A percentile compares a stretch with the other conserved stretches of the same genome.
These are phyloP conservation scores for Hassar affinis DNA, from an alignment of 2,113 vertebrate genomes.

Conservation along the genomic window DNA sequence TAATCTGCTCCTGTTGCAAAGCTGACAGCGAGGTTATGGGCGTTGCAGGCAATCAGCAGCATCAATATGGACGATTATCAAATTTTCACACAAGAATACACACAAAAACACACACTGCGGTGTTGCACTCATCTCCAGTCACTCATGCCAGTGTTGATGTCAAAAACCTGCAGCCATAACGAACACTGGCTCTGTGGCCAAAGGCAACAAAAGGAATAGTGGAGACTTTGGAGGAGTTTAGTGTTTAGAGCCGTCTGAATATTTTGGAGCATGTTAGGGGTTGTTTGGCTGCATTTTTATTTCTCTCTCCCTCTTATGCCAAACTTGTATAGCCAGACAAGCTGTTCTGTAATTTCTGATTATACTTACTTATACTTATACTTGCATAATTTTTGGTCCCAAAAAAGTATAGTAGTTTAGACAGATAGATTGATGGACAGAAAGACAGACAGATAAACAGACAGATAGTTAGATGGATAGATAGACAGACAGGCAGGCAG, in stretches of 20 bases:
- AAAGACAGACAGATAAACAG: too few relatives aligned
- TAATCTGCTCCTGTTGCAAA: constrained; percentile 38
- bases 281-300: constrained; percentile 17
- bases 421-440: too few relatives aligned
- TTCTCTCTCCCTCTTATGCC: constrained; percentile 23
- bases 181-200: constrained; percentile 1
- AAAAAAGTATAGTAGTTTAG: neutral
- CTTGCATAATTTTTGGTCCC: neutral
- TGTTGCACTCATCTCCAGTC: constrained; percentile 11
- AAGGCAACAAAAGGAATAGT: constrained; percentile 11
- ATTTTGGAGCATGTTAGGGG: constrained; percentile 2
- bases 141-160: constrained; percentile 35
- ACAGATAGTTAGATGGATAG: too few relatives aligned
- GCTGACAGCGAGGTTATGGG: constrained; percentile 40
- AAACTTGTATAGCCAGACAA: constrained; percentile 31
- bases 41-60: constrained; percentile 25
- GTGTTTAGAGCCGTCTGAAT: neutral
- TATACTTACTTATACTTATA: too few relatives aligned
- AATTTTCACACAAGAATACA: constrained; percentile 24
- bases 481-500: too few relatives aligned
- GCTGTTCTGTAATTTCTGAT: neutral
- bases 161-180: neutral
- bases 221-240: constrained; percentile 11
- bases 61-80: constrained; percentile 41
- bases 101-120: neutral